These are phyloP conservation scores for Linnaemya vulpina DNA, from an alignment of 2,888 invertebrate genomes.

Conservation along the genomic window DNA sequence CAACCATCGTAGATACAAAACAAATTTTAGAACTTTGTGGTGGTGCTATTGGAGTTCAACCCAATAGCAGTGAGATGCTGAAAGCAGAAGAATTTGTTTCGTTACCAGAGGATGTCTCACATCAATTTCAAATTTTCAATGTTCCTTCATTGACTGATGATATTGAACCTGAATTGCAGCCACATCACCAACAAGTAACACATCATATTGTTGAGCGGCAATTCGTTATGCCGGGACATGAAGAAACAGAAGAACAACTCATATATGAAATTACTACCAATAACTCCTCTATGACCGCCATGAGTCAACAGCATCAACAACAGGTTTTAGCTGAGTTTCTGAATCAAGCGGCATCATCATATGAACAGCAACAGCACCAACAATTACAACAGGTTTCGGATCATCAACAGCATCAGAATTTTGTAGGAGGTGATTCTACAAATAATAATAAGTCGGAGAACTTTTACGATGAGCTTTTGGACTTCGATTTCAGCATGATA, in stretches of 20 bases:
- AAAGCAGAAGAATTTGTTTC: conserved; percentile 61
- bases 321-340: conserved; percentile 79
- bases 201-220: conserved; percentile 76
- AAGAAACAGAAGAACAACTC: conserved; percentile 71
- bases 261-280: conserved; percentile 79
- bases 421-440: conserved; percentile 8
- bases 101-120: conserved; percentile 70
- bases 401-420: conserved; percentile 56
- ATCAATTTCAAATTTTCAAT: conserved; percentile 77
- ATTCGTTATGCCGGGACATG: conserved; percentile 67
- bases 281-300: conserved; percentile 77
- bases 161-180: conserved; percentile 47
- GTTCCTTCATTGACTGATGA: conserved; percentile 79
- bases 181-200: conserved; percentile 72
- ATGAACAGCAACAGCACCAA: conserved; percentile 70
- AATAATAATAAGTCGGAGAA: conserved; percentile 23
- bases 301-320: conserved; percentile 79
- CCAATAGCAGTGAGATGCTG: conserved; percentile 49
- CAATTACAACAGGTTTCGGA: conserved; percentile 55
- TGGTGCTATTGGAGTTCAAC: conserved; percentile 59
- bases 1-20: conserved; percentile 68
- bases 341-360: conserved; percentile 76
- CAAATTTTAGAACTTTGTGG: conserved; percentile 72
- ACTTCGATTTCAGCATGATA: conserved; percentile 76
- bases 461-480: conserved; percentile 61